Conservation (phyloP, 2,888 invertebrate genomes). For the Hypomecis punctinalis region DNA sequence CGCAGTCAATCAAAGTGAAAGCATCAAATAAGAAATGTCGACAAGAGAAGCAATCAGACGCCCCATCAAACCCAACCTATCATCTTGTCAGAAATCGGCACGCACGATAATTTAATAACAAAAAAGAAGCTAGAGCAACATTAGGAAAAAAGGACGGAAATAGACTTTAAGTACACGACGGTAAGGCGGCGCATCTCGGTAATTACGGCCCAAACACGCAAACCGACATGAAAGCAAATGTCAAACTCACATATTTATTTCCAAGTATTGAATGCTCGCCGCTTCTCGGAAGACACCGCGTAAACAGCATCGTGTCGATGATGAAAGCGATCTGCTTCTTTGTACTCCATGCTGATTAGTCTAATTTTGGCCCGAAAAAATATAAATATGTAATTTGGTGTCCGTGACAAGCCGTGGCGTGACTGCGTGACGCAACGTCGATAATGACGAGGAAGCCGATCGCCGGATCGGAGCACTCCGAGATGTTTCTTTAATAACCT, state of each 20-base stretch:
- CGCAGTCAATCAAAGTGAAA: conserved; percentile 83
- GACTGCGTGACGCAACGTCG: conserved; percentile 56
- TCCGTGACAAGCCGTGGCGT: conserved; percentile 73
- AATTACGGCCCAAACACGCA: conserved; percentile 81
- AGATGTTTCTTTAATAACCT: conserved; percentile 75
- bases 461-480: conserved; percentile 30
- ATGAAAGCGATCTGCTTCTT: conserved; percentile 84
- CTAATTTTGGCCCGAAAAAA: conserved; percentile 76
- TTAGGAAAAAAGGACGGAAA: conserved; percentile 65
- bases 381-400: conserved; percentile 71
- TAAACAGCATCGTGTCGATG: conserved; percentile 84
- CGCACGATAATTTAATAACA: conserved; percentile 85
- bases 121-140: conserved; percentile 71
- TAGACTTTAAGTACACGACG: conserved; percentile 63
- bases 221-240: conserved; percentile 84
- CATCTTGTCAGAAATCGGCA: conserved; percentile 84
- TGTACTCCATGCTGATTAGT: conserved; percentile 82
- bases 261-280: conserved; percentile 83
- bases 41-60: conserved; percentile 84
- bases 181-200: conserved; percentile 64
- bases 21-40: conserved; percentile 73
- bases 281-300: conserved; percentile 79
- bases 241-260: conserved; percentile 85
- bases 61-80: conserved; percentile 82
- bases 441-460: conserved; percentile 60